phyloP scores from a whole-genome alignment of 2,797 vertebrate genomes.

The Psittacula echo region DNA sequence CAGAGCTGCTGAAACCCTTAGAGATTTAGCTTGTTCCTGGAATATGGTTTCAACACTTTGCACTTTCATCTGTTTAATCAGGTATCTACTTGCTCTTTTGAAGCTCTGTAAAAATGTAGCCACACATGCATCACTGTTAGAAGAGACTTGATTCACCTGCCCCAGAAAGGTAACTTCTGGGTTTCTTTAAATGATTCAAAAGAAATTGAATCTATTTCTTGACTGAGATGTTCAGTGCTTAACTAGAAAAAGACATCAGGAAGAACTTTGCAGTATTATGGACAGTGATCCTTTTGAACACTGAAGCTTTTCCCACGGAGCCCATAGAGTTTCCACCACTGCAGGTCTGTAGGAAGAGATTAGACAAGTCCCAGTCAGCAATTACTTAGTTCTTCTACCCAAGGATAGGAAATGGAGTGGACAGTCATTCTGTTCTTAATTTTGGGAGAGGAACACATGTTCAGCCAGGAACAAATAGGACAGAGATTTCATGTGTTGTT shows the following conservation, averaged over 20 bases:
- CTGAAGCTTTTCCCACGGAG: background rate
- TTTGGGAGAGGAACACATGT: background rate
- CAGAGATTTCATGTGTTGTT: slow-evolving; percentile 34
- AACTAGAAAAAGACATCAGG: background rate
- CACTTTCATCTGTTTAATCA: background rate
- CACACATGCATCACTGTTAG: background rate
- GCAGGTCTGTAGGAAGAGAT: background rate
- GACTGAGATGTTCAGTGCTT: background rate
- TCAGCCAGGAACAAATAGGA: background rate
- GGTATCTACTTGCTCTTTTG: background rate
- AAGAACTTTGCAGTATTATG: background rate
- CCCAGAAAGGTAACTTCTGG: background rate
- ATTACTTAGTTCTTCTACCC: background rate
- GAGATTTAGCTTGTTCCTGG: background rate
- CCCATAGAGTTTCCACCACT: background rate
- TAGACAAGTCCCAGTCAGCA: background rate
- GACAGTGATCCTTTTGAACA: background rate
- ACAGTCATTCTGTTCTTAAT: background rate
- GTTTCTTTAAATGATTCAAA: background rate
- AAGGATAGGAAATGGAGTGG: background rate
- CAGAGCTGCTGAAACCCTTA: background rate
- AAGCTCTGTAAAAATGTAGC: background rate
- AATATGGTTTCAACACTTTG: background rate
- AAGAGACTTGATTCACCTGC: background rate
- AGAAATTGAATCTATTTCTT: background rate